phyloP scores from a whole-genome alignment of 2,797 vertebrate species.

The Tragelaphus eurycerus region DNA sequence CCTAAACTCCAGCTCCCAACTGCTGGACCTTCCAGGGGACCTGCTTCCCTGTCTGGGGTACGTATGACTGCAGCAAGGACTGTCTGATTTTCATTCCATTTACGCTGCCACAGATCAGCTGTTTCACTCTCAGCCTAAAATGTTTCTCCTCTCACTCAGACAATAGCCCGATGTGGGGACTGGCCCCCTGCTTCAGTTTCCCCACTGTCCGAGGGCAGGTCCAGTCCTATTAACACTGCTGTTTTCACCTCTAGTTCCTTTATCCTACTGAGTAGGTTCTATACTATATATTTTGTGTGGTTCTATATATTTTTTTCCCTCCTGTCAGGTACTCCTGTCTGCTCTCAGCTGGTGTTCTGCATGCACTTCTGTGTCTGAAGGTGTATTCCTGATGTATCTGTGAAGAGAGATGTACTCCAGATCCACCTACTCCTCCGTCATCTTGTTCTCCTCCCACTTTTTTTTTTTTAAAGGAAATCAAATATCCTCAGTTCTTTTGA shows the following conservation, averaged over 20 bases:
- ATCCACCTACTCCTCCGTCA: not conserved
- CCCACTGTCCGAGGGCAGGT: rapidly evolving
- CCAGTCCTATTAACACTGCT: not conserved
- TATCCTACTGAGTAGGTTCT: not conserved
- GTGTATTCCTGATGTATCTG: not conserved
- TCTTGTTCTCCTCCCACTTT: not conserved
- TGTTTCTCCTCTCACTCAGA: not conserved
- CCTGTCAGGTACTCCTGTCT: not conserved
- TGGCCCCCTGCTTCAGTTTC: not conserved
- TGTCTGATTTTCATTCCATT: not conserved
- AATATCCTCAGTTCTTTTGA: not conserved
- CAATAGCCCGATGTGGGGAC: not conserved
- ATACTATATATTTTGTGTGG: rapidly evolving
- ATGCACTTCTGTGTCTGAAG: not conserved
- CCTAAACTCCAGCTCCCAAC: not conserved
- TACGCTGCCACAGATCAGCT: not conserved
- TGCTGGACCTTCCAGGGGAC: not conserved
- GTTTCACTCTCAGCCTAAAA: not conserved
- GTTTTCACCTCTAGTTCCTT: not conserved
- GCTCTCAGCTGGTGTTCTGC: not conserved
- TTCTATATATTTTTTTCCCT: not conserved
- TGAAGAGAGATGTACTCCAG: not conserved
- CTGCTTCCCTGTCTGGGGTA: rapidly evolving
- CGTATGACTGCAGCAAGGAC: not conserved
- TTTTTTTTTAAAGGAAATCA: not conserved